Conservation (phyloP, 2,888 invertebrate genomes). For the Aelia acuminata region DNA sequence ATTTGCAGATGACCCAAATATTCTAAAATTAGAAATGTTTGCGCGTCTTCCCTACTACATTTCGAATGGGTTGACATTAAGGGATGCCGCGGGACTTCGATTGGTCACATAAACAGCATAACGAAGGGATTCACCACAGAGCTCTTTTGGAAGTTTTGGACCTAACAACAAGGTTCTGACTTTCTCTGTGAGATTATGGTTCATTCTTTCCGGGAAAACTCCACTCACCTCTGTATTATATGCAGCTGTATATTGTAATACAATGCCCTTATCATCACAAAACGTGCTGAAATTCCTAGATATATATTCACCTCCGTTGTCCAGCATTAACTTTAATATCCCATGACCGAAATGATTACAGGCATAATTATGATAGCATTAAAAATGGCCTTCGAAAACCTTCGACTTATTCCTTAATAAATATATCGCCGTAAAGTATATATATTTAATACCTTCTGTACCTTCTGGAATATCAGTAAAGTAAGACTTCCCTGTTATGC, state of each 20-base stretch:
- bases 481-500: background rate
- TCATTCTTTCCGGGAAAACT: background rate
- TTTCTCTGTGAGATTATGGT: background rate
- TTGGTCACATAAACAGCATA: too few species aligned
- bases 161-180: background rate
- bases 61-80: too few species aligned
- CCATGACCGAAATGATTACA: background rate
- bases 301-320: constrained; percentile 9
- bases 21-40: too few species aligned
- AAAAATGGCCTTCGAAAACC: background rate
- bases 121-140: too few species aligned
- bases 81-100: too few species aligned
- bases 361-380: background rate
- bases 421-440: background rate
- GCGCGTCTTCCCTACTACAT: too few species aligned
- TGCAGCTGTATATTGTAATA: background rate
- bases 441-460: background rate
- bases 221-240: background rate
- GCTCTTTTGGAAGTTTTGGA: too few species aligned
- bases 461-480: background rate
- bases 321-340: background rate
- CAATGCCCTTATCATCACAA: constrained; percentile 2
- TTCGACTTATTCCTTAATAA: too few species aligned
- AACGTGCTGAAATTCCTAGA: constrained; percentile 4
- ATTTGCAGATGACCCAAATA: too few species aligned